Evolutionary conservation across 2,797 vertebrate genomes (phyloP).

Genomic region (Esox lucius): DNA sequence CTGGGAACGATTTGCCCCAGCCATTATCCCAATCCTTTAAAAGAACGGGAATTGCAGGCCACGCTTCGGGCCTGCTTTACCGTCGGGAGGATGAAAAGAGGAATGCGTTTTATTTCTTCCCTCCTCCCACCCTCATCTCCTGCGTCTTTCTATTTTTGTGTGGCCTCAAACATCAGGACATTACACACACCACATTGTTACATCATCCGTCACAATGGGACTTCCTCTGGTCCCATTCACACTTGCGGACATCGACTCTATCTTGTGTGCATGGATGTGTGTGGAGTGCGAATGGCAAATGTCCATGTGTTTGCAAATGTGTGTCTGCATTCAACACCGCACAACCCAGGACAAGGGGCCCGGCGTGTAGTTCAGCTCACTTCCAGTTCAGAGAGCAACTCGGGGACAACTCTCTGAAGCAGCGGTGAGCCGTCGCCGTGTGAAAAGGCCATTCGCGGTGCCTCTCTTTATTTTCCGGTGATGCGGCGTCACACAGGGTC

Average conservation of each 20-base stretch:
- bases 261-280: conserved; percentile 5
- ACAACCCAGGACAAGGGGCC: background rate
- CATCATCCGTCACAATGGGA: background rate
- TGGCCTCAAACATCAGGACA: conserved; percentile 28
- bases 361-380: conserved; percentile 3
- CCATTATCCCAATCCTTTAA: conserved; percentile 76
- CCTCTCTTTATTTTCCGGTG: conserved; percentile 23
- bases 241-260: background rate
- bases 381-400: conserved; percentile 10
- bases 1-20: conserved; percentile 79
- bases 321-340: background rate
- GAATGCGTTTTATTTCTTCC: conserved; percentile 40
- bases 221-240: background rate
- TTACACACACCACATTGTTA: conserved; percentile 5
- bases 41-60: conserved; percentile 68
- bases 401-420: background rate
- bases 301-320: background rate
- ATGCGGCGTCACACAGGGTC: conserved; percentile 40
- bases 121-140: conserved; percentile 18
- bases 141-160: conserved; percentile 15
- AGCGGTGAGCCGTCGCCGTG: conserved; percentile 21
- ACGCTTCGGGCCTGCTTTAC: conserved; percentile 62
- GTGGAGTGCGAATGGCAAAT: background rate
- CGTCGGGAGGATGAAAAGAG: conserved; percentile 59
- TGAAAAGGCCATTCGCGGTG: conserved; percentile 16